Evolutionary conservation across 2,113 vertebrate species (phyloP).

Genomic region (Pseudorhombus dupliciocellatus): DNA sequence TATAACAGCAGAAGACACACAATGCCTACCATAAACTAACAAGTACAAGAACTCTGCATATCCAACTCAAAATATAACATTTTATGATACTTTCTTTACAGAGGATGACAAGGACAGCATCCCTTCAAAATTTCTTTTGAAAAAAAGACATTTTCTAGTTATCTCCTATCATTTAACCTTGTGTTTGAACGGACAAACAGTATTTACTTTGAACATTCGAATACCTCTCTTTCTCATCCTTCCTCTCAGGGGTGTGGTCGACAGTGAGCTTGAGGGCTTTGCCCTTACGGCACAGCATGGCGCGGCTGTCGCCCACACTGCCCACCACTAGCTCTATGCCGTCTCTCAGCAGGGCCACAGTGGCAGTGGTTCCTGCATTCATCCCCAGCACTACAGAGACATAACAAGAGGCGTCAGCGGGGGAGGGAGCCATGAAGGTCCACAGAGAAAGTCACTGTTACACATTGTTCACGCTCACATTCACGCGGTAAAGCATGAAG

Average conservation of each 20-base stretch:
- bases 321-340: slow-evolving; percentile 95
- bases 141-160: no score
- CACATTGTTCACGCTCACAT: slow-evolving; percentile 35
- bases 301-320: slow-evolving; percentile 96
- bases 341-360: slow-evolving; percentile 94
- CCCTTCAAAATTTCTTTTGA: no score
- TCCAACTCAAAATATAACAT: no score
- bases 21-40: no score
- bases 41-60: no score
- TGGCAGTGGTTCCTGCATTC: slow-evolving; percentile 92
- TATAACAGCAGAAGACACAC: no score
- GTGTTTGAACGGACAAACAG: background rate
- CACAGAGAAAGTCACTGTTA: slow-evolving; percentile 34
- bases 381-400: slow-evolving; percentile 83
- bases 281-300: slow-evolving; percentile 94
- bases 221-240: slow-evolving; percentile 97
- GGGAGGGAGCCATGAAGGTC: slow-evolving; percentile 42
- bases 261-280: slow-evolving; percentile 93
- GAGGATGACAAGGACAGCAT: no score
- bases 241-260: slow-evolving; percentile 97
- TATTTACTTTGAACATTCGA: background rate
- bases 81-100: no score
- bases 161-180: no score
- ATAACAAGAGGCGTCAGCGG: slow-evolving; percentile 63
- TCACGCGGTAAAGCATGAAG: slow-evolving; percentile 49